Base-by-base conservation (phyloP, 2,797 vertebrate species). In the Arrhamphus sclerolepis region DNA sequence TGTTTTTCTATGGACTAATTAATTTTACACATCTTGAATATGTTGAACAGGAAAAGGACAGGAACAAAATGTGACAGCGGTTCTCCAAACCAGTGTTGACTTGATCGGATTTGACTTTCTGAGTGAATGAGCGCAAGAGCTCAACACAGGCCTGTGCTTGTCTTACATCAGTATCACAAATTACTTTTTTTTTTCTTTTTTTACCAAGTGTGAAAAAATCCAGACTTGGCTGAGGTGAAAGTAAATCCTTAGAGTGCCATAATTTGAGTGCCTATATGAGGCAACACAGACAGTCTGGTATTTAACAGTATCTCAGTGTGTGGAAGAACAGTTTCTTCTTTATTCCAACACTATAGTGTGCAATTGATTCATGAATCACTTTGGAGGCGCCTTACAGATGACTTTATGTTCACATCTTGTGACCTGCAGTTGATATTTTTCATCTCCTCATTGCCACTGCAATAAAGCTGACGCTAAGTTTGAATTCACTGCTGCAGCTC, bases 231-330 rank as follows among this genome's bases (percentile, higher is more conserved):
- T 49, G 31, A 14, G 53, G 42, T 47, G 55, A 44, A 59, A 62
- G 39, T 71, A 77, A 78, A 75, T 80, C 59, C 8, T 59, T 29
- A 61, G 61, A 76, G 60, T 51, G 69, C 65, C 19, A 28, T 67
- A 72, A 82, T 80, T 81, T 84, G 50, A 49, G 49, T 31, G 48
- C 43, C 75, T 72, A 75, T 76, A 75, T 56, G 67, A 75, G 67
- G 72, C 43, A 76, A 62, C 53, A 52, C 67, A 84, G 71, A 71
- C 72, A 62, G 75, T 77, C 72, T 77, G 71, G 63, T 62, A 46
- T 78, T 84, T 53, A 63, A 59, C 53, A 75, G 75, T 55, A 75
- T 77, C 68, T 41, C 76, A 54, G 73, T 64, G 62, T 62, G 66
- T 52, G 41, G 11, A 62, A 19, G 59, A 85, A 76, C 73, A 80